These are phyloP conservation scores for Eubucco bourcierii DNA, from an alignment of 2,113 vertebrate genomes.

Conservation along the genomic window DNA sequence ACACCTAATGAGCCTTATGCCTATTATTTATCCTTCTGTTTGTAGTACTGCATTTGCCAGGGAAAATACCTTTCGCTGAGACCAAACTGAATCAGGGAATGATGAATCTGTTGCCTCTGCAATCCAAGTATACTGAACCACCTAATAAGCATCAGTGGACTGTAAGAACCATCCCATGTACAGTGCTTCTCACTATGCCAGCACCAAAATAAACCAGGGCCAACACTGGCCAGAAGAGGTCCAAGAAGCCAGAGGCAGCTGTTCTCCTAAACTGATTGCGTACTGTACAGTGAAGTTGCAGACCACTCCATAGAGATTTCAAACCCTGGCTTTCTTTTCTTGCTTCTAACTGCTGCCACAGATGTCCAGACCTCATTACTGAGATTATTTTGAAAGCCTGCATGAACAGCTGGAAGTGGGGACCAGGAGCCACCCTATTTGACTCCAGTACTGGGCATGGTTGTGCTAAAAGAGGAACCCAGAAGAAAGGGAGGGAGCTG, in stretches of 20 bases:
- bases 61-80: background rate
- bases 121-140: background rate
- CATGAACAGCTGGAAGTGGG: conserved; percentile 23
- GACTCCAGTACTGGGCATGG: background rate
- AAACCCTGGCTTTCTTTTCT: background rate
- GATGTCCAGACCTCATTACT: conserved; percentile 23
- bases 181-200: no score
- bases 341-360: background rate
- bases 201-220: background rate
- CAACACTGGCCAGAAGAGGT: rapidly evolving
- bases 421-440: background rate
- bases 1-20: rapidly evolving
- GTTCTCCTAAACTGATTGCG: rapidly evolving
- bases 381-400: background rate
- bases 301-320: background rate
- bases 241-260: background rate
- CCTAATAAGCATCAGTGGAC: rapidly evolving
- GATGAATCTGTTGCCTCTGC: background rate
- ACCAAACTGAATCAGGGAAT: background rate
- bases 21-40: rapidly evolving
- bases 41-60: background rate
- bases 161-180: rapidly evolving
- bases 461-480: background rate
- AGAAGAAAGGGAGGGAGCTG: background rate
- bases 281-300: background rate